Conservation (phyloP, 2,888 invertebrate species). For the Ophion ventricosus region DNA sequence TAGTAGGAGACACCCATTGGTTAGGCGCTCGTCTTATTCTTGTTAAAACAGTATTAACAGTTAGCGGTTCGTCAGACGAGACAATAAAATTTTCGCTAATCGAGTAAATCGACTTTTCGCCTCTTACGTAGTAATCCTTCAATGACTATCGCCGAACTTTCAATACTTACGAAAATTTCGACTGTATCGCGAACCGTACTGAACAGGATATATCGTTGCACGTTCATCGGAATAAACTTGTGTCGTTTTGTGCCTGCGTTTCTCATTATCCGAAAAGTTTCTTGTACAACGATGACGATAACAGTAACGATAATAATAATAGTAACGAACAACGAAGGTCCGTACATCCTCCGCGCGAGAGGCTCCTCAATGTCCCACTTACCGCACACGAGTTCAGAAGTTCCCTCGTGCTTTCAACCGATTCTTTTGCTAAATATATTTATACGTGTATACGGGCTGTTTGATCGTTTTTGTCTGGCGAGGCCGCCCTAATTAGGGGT, state of each 20-base stretch:
- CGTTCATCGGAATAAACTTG: conserved; percentile 22
- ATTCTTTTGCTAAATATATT: conserved; percentile 7
- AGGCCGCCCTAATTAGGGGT: no score
- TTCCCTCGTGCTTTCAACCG: neutral
- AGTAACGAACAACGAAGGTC: conserved; percentile 25
- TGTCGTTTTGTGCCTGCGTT: conserved; percentile 19
- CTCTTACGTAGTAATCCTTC: neutral
- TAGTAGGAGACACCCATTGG: no score
- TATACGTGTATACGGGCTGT: neutral
- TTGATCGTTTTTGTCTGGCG: neutral
- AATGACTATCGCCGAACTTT: no score
- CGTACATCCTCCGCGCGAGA: neutral
- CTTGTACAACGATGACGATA: conserved; percentile 22
- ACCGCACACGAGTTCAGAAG: neutral
- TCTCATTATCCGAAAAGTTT: conserved; percentile 20
- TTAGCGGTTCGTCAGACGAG: no score
- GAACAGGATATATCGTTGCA: neutral
- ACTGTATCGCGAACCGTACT: conserved; percentile 14
- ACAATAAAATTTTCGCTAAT: neutral
- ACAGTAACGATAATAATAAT: conserved; percentile 9
- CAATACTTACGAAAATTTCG: conserved; percentile 8
- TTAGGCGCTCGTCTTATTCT: no score
- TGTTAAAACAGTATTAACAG: no score
- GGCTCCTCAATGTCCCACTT: conserved; percentile 13
- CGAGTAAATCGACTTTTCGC: neutral